Percentiles rank a stretch among this genome's conserved stretches.
Conservation (phyloP, 2,797 vertebrate genomes). For the Channallabes apus region DNA sequence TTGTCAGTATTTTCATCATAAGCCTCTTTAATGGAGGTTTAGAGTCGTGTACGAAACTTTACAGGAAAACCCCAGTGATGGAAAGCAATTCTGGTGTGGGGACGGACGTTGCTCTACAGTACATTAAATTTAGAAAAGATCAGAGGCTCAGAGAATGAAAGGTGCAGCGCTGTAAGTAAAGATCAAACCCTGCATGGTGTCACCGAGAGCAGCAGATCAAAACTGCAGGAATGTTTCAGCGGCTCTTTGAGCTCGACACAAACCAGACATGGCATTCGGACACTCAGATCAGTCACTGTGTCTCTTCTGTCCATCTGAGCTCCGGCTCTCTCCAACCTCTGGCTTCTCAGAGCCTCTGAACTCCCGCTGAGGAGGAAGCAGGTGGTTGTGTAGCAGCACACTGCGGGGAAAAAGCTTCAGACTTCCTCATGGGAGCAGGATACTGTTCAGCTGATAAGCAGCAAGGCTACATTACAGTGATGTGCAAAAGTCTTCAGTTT, state of each 20-base stretch:
- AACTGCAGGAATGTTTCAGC: neutral
- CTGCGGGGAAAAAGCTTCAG: neutral
- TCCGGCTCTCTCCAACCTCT: neutral
- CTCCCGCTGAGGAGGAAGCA: neutral
- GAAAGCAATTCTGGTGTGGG: neutral
- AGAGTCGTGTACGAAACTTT: neutral
- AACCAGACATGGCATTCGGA: neutral
- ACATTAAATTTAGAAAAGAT: neutral
- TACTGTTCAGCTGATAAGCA: neutral
- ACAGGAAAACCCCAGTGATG: neutral
- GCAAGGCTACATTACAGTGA: neutral
- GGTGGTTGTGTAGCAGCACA: neutral
- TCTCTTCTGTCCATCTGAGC: neutral
- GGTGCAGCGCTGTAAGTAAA: neutral
- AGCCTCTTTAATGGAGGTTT: neutral
- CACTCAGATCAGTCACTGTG: neutral
- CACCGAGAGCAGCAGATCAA: neutral
- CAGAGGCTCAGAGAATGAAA: neutral
- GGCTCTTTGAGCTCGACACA: neutral
- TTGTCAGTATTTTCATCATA: neutral
- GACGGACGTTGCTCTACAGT: neutral
- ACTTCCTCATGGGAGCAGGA: neutral
- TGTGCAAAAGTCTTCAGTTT: neutral
- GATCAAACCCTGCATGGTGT: neutral
- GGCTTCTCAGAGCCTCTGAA: neutral